Conservation (phyloP, 2,888 invertebrate genomes). For the Megastigmus dorsalis region DNA sequence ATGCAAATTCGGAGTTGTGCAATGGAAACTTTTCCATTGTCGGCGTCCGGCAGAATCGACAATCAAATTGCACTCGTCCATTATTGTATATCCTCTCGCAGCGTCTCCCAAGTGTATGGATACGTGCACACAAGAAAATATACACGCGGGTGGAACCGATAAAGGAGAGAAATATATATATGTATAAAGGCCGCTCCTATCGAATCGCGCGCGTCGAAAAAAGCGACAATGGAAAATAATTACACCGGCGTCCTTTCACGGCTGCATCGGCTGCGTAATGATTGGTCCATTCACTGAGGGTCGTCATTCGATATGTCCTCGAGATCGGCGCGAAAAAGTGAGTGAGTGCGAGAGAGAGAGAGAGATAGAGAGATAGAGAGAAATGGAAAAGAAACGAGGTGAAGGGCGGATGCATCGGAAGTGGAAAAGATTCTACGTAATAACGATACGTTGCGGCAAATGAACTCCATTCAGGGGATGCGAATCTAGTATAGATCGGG, state of each 20-base stretch:
- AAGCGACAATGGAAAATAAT: slow-evolving; percentile 55
- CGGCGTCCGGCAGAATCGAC: not conserved
- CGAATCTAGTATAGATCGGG: not conserved
- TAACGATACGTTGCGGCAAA: slow-evolving; percentile 58
- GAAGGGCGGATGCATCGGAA: not conserved
- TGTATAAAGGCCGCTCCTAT: too few species aligned
- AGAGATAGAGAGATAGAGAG: too few species aligned
- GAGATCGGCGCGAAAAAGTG: not conserved
- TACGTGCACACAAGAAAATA: not conserved
- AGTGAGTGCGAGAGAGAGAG: not conserved
- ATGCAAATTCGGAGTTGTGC: too few species aligned
- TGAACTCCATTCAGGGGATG: slow-evolving; percentile 61
- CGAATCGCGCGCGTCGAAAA: not conserved
- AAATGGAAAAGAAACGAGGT: too few species aligned
- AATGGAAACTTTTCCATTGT: too few species aligned
- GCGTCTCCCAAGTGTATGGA: too few species aligned
- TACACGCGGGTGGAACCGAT: not conserved
- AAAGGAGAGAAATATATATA: not conserved
- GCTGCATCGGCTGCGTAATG: slow-evolving; percentile 51
- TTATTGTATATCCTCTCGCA: too few species aligned
- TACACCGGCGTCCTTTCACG: slow-evolving; percentile 38
- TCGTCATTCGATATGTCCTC: slow-evolving; percentile 47
- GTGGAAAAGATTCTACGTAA: slow-evolving; percentile 17
- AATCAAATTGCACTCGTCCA: not conserved
- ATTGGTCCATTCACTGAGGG: slow-evolving; percentile 61